Evolutionary conservation across 1,140 invertebrate genomes (phyloP).

Genomic region (Schlechtendalia chinensis): DNA sequence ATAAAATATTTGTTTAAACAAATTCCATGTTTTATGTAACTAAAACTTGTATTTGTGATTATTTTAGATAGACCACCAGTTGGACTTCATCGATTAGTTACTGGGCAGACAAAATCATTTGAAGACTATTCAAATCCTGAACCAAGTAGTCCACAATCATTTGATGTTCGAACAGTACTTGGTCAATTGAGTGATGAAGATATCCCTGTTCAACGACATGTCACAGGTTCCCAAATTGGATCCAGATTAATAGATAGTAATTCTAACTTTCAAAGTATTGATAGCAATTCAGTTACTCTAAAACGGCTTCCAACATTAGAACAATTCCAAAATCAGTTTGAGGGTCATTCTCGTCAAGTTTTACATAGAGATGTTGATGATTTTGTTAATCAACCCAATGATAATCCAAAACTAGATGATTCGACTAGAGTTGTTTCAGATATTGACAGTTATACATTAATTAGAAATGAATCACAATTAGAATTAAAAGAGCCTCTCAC

Average conservation of each 20-base stretch:
- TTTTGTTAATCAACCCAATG: slow-evolving; percentile 33
- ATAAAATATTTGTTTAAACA: background rate
- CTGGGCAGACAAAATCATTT: slow-evolving; percentile 52
- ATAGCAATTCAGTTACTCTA: slow-evolving; percentile 15
- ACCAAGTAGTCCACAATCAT: slow-evolving; percentile 59
- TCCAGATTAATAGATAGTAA: slow-evolving; percentile 10
- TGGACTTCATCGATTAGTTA: slow-evolving; percentile 53
- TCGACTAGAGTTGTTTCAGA: slow-evolving; percentile 1
- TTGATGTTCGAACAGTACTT: slow-evolving; percentile 64
- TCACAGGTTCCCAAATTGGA: slow-evolving; percentile 50
- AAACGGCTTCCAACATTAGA: slow-evolving; percentile 1
- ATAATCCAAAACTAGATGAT: slow-evolving; percentile 27
- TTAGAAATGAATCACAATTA: slow-evolving; percentile 25
- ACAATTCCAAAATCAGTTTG: slow-evolving; percentile 28
- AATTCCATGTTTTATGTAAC: no score
- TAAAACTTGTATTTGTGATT: background rate
- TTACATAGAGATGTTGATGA: slow-evolving; percentile 41
- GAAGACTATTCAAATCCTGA: slow-evolving; percentile 41
- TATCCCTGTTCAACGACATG: slow-evolving; percentile 52
- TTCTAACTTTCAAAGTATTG: slow-evolving; percentile 9
- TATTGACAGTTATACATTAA: slow-evolving; percentile 13
- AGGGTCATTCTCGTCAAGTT: slow-evolving; percentile 36
- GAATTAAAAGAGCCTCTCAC: slow-evolving; percentile 34
- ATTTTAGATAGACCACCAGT: slow-evolving; percentile 52
- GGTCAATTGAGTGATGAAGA: slow-evolving; percentile 64